Conservation (phyloP, 2,888 invertebrate genomes). For the Chrysomela aeneicollis region DNA sequence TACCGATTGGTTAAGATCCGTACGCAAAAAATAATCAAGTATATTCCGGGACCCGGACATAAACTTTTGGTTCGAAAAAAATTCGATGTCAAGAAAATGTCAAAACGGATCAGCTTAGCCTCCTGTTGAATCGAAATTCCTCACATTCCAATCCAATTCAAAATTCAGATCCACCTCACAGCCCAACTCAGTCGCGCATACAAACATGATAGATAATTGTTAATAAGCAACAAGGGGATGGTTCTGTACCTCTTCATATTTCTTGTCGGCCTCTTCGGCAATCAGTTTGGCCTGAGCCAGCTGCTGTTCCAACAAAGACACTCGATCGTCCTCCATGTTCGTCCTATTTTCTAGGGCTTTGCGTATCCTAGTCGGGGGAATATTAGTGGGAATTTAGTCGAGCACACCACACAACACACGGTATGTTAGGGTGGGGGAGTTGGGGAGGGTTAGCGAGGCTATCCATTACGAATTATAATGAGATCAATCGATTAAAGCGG, state of each 20-base stretch:
- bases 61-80: no score
- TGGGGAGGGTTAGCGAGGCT: not conserved
- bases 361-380: constrained; percentile 77
- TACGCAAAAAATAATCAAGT: no score
- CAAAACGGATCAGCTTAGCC: no score
- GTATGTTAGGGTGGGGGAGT: not conserved
- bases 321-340: constrained; percentile 99
- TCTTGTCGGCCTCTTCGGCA: constrained; percentile 99
- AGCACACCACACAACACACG: constrained; percentile 11
- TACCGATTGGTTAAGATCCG: no score
- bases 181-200: no score
- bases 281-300: constrained; percentile 98
- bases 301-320: constrained; percentile 96
- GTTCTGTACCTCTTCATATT: constrained; percentile 96
- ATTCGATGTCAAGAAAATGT: no score
- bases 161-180: no score
- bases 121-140: no score
- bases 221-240: constrained; percentile 27
- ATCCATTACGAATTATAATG: not conserved
- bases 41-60: no score
- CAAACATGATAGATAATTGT: not conserved
- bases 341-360: constrained; percentile 98
- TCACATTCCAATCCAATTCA: no score
- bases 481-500: no score
- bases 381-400: constrained; percentile 15